Evolutionary conservation across 2,797 vertebrate species (phyloP).

Genomic region (Manis crassicaudata): DNA sequence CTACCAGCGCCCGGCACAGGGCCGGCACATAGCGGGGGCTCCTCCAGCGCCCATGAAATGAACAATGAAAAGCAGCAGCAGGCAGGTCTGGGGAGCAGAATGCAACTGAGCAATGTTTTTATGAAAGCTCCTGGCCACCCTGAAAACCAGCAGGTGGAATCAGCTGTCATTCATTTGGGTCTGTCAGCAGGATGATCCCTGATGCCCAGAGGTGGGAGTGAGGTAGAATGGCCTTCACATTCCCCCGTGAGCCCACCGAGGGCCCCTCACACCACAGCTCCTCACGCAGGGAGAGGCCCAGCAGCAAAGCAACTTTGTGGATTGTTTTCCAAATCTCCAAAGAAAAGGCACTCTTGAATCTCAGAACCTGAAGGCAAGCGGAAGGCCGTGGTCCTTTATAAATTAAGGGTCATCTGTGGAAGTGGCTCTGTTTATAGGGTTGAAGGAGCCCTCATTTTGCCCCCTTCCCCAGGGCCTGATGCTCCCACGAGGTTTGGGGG

Average conservation of each 20-base stretch:
- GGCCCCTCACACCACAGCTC: not conserved
- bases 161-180: no score
- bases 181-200: not conserved
- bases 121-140: not conserved
- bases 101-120: rapidly evolving
- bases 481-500: rapidly evolving
- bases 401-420: not conserved
- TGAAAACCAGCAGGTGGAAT: not conserved
- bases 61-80: rapidly evolving
- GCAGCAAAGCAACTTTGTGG: not conserved
- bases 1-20: no score
- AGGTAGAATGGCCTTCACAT: no score
- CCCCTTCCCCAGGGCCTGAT: rapidly evolving
- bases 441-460: not conserved
- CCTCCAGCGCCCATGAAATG: rapidly evolving
- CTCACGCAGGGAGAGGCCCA: not conserved
- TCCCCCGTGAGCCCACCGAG: not conserved
- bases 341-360: not conserved
- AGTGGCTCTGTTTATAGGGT: not conserved
- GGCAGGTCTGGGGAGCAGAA: rapidly evolving
- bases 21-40: rapidly evolving
- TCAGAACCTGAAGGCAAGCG: not conserved
- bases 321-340: not conserved
- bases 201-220: not conserved
- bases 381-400: not conserved